Evolutionary conservation across 2,797 vertebrate species (phyloP).

Genomic region (Enteromius viviparus): DNA sequence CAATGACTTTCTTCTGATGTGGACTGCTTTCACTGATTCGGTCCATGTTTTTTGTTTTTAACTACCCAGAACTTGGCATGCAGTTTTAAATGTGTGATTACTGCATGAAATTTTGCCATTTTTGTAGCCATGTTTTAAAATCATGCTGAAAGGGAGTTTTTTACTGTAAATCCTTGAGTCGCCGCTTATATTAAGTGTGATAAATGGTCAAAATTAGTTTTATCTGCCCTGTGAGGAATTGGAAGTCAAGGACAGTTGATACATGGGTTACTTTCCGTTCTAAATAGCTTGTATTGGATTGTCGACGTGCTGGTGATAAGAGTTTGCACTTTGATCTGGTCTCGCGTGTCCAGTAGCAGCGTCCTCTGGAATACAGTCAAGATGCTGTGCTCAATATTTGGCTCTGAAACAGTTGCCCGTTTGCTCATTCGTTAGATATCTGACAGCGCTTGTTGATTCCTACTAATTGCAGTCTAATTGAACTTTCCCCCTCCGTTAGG

Average conservation of each 20-base stretch:
- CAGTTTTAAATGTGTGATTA: background rate
- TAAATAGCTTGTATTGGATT: background rate
- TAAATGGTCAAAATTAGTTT: background rate
- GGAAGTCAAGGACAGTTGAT: background rate
- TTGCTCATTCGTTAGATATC: slow-evolving; percentile 15
- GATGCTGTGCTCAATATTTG: background rate
- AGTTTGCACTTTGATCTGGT: background rate
- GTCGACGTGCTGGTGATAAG: background rate
- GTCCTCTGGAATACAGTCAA: background rate
- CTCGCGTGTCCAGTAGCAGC: background rate
- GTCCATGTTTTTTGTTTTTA: too few relatives aligned
- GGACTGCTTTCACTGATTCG: too few relatives aligned
- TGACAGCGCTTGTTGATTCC: slow-evolving; percentile 1
- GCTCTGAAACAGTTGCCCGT: background rate
- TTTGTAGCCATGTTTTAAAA: background rate
- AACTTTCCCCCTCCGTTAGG: slow-evolving; percentile 74
- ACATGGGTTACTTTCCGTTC: background rate
- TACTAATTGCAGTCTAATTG: background rate
- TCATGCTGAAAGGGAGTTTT: too few relatives aligned
- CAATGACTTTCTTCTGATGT: too few relatives aligned
- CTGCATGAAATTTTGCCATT: background rate
- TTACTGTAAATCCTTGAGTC: too few relatives aligned
- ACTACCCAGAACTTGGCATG: background rate
- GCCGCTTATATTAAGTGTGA: too few relatives aligned
- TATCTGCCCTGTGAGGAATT: background rate